These are phyloP conservation scores for Frankliniella fusca DNA, from an alignment of 2,888 invertebrate species.

Conservation along the genomic window DNA sequence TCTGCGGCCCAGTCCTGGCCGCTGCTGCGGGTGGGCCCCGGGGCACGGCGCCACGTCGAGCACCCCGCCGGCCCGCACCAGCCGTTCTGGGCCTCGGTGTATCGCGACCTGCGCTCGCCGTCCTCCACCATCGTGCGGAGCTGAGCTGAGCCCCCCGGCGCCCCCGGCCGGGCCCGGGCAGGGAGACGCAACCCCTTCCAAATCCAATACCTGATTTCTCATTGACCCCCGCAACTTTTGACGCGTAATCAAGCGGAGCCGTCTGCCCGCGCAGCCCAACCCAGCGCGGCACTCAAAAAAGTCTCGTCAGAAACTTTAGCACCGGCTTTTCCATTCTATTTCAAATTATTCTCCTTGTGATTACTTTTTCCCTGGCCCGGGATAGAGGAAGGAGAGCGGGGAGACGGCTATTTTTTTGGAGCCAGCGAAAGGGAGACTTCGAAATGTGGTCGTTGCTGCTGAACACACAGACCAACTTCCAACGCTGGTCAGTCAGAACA, in stretches of 20 bases:
- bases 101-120: background rate
- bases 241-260: background rate
- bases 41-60: background rate
- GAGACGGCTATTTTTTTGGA: too few relatives aligned
- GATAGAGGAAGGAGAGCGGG: too few relatives aligned
- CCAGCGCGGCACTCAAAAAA: background rate
- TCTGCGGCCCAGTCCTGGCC: background rate
- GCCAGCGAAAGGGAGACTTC: background rate
- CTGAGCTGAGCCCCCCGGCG: too few relatives aligned
- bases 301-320: background rate
- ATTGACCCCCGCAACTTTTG: background rate
- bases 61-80: background rate
- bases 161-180: background rate
- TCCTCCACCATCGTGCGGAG: background rate
- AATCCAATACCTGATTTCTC: background rate
- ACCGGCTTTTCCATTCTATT: background rate
- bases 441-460: background rate
- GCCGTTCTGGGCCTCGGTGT: constrained; percentile 1
- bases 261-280: too few relatives aligned
- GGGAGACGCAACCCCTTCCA: background rate
- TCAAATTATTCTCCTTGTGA: background rate
- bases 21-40: background rate
- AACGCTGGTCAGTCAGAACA: background rate
- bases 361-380: background rate
- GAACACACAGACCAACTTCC: constrained; percentile 1